phyloP scores from a whole-genome alignment of 2,888 invertebrate genomes.

The Drosophila picticornis region DNA sequence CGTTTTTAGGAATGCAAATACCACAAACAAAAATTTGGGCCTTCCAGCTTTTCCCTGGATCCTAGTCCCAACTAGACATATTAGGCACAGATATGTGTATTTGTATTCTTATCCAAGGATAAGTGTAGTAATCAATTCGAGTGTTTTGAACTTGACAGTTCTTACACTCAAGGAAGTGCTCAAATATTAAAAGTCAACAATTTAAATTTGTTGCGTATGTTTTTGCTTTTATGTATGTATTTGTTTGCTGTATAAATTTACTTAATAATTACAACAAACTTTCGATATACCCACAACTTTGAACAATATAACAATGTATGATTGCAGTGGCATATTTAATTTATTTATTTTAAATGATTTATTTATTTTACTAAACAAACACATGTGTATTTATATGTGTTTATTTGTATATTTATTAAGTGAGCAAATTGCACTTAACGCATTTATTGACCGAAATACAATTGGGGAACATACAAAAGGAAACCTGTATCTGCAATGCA shows the following conservation, averaged over 20 bases:
- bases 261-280: background rate
- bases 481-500: slow-evolving; percentile 2
- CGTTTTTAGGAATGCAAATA: slow-evolving; percentile 27
- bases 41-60: background rate
- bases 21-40: background rate
- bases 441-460: slow-evolving; percentile 20
- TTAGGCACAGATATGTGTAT: background rate
- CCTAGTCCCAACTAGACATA: background rate
- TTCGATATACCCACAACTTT: background rate
- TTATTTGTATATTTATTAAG: background rate
- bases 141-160: background rate
- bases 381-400: background rate
- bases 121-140: background rate
- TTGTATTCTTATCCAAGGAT: background rate
- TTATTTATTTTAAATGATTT: background rate
- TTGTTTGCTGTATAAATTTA: background rate
- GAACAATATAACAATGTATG: background rate
- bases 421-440: background rate
- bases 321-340: background rate
- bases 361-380: background rate
- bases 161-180: background rate
- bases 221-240: background rate
- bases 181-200: background rate
- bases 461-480: slow-evolving; percentile 11
- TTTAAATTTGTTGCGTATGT: background rate